Percentiles rank a stretch among this genome's conserved stretches.
Evolutionary conservation across 1,140 invertebrate genomes (phyloP).

Genomic region (Aphelenchoides fujianensis): DNA sequence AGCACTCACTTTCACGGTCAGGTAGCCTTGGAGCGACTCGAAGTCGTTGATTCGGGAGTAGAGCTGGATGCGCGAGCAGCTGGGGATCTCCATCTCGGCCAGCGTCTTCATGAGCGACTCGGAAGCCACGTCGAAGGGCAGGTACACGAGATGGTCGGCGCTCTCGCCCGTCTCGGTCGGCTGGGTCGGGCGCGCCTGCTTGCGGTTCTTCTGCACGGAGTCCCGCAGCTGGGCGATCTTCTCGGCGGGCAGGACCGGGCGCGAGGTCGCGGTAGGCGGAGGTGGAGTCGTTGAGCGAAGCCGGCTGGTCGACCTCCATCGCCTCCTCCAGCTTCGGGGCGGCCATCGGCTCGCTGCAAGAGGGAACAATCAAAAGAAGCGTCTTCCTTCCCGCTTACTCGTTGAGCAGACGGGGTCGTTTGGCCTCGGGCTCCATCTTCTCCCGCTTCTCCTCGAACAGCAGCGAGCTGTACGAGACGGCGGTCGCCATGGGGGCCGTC

Average conservation of each 20-base stretch:
- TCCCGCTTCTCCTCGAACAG: constrained; percentile 23
- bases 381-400: constrained; percentile 42
- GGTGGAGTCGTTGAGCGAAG: constrained; percentile 33
- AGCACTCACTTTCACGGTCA: not conserved
- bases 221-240: constrained; percentile 42
- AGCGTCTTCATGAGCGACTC: constrained; percentile 38
- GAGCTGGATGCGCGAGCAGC: not conserved
- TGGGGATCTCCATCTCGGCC: constrained; percentile 32
- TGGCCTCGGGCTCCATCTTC: constrained; percentile 33
- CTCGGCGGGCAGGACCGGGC: constrained; percentile 42
- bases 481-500: constrained; percentile 41
- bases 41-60: not conserved
- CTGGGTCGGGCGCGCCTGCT: constrained; percentile 24
- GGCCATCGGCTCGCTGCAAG: constrained; percentile 6
- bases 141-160: not conserved
- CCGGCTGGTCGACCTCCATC: constrained; percentile 37
- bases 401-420: constrained; percentile 36
- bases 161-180: constrained; percentile 23
- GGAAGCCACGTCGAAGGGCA: not conserved
- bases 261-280: constrained; percentile 34
- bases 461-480: constrained; percentile 20
- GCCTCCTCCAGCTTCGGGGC: constrained; percentile 23
- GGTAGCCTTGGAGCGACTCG: not conserved
- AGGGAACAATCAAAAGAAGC: constrained; percentile 23
- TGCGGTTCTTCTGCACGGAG: constrained; percentile 49